A percentile compares a stretch with the other conserved stretches of the same genome.
phyloP scores from a whole-genome alignment of 2,888 invertebrate species.

The Criorhina ranunculi region DNA sequence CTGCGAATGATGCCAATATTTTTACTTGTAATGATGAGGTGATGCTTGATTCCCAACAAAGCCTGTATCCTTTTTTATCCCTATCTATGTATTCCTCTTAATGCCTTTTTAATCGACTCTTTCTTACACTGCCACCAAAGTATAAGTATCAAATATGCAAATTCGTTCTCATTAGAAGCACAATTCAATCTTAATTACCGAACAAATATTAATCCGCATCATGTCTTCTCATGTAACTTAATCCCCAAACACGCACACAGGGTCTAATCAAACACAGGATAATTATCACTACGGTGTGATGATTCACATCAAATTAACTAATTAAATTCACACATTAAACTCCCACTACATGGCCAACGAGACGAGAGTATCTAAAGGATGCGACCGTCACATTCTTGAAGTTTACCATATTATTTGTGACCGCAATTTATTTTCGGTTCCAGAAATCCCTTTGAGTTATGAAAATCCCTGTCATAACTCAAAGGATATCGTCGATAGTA shows the following conservation, averaged over 20 bases:
- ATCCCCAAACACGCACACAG: conserved; percentile 13
- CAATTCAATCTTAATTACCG: conserved; percentile 70
- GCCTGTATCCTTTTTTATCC: too few relatives aligned
- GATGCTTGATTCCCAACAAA: too few relatives aligned
- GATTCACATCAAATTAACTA: conserved; percentile 65
- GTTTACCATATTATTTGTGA: conserved; percentile 43
- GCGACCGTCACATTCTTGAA: neutral
- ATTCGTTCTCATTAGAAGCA: conserved; percentile 41
- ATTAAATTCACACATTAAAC: conserved; percentile 61
- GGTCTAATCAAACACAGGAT: conserved; percentile 37
- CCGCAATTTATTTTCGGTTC: conserved; percentile 52
- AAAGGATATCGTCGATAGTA: conserved; percentile 45
- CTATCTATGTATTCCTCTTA: too few relatives aligned
- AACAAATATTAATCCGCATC: conserved; percentile 67
- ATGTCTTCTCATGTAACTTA: conserved; percentile 24
- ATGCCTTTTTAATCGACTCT: conserved; percentile 9
- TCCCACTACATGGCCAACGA: neutral
- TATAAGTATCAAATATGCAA: conserved; percentile 54
- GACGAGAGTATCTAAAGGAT: neutral
- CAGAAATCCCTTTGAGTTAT: conserved; percentile 51
- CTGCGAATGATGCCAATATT: too few relatives aligned
- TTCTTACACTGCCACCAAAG: neutral
- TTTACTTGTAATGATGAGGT: too few relatives aligned
- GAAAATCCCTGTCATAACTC: conserved; percentile 62
- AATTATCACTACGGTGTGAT: conserved; percentile 48